Evolutionary conservation across 2,888 invertebrate species (phyloP), one percentile per base, ranked within the genome.

Genomic region (Caenorhabditis doughertyi): DNA sequence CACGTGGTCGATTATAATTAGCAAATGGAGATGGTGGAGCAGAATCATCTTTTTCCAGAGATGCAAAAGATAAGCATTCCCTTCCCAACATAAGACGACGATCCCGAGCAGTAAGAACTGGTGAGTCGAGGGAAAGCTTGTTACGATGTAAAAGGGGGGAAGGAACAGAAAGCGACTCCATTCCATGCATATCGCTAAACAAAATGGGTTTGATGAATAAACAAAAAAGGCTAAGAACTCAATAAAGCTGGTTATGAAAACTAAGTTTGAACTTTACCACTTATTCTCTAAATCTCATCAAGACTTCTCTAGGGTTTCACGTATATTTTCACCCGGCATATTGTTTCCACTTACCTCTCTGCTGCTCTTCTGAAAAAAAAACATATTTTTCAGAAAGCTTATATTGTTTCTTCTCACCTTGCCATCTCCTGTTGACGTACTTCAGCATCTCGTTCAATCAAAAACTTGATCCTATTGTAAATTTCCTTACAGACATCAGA

Each of bases 121-220:
- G 82, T 21, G 82, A 77, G 35, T 82, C 82, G 16, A 77, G 71
- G 23, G 82, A 77, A 0, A 64, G 47, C 53, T 77, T 77, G 67
- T 27, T 67, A 49, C 77, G 82, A 53, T 81, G 72, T 8, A 58
- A 23, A 44, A 77, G 64, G 55, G 82, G 72, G 35, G 82, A 77
- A 4, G 82, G 82, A 62, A 82, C 82, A 23, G 82, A 82, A 35
- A 82, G 49, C 23, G 82, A 82, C 56, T 82, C 82, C 82, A 82
- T 82, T 65, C 65, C 71, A 62, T 55, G 55, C 70, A 70, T 35
- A 42, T 79, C 71, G 35, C 79, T 79, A 23, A 79, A 79, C 51
- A 79, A 47, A 47, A 35, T 7, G 5, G 8, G n/a, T 13, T 16
- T n/a, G 53, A 35, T 16, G 18, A 32, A 49, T 8, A 4, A 76